These are phyloP conservation scores for Cheilinus undulatus DNA, from an alignment of 2,113 vertebrate species.

Conservation along the genomic window DNA sequence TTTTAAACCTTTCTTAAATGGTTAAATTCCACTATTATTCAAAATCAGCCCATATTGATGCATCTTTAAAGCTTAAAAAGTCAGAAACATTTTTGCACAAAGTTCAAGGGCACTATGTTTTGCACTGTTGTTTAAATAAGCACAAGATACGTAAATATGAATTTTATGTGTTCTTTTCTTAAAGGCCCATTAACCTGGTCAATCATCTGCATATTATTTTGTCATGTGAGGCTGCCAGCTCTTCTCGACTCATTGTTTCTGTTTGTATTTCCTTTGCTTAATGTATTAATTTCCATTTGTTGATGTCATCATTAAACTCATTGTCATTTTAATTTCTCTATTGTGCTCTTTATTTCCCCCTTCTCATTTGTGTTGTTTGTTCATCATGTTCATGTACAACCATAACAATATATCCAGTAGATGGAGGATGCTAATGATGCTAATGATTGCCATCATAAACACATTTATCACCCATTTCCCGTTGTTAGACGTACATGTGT, in stretches of 20 bases:
- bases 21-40: neutral
- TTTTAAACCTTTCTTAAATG: neutral
- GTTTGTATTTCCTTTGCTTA: constrained; percentile 57
- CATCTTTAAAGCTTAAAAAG: constrained; percentile 1
- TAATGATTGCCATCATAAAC: constrained; percentile 1
- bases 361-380: constrained; percentile 14
- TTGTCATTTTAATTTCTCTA: constrained; percentile 72
- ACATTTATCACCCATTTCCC: constrained; percentile 1
- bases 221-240: constrained; percentile 51
- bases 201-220: constrained; percentile 12
- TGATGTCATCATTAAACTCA: constrained; percentile 73
- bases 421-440: neutral
- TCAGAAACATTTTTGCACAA: neutral
- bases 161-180: neutral
- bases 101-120: neutral
- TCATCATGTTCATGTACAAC: constrained; percentile 9
- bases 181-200: constrained; percentile 6
- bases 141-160: constrained; percentile 15
- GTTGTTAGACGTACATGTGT: constrained; percentile 23
- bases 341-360: constrained; percentile 36
- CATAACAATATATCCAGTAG: constrained; percentile 1
- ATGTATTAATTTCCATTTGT: constrained; percentile 69
- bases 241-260: constrained; percentile 57
- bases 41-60: neutral
- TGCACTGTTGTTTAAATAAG: constrained; percentile 4